Conservation (phyloP, 2,113 vertebrate species). For the Menura novaehollandiae region DNA sequence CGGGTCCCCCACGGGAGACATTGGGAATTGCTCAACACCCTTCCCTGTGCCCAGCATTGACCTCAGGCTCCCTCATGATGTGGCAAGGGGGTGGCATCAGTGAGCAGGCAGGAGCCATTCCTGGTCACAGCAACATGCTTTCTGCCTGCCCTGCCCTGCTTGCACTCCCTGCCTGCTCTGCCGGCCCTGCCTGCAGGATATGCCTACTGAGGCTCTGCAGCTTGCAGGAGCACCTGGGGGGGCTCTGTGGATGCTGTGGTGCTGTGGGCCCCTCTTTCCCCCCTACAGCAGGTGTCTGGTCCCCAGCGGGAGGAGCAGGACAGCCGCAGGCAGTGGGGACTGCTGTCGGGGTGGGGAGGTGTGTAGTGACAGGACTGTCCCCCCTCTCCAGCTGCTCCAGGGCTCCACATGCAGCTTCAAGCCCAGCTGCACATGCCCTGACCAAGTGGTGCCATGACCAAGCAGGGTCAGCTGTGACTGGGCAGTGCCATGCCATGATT, state of each 20-base stretch:
- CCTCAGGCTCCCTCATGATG: neutral
- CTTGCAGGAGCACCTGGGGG: neutral
- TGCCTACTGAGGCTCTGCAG: neutral
- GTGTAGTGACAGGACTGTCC: neutral
- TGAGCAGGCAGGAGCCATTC: neutral
- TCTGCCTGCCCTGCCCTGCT: neutral
- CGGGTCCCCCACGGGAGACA: neutral
- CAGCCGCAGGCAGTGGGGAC: neutral
- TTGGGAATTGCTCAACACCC: neutral
- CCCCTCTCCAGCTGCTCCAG: neutral
- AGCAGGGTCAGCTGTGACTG: neutral
- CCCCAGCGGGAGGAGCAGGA: neutral
- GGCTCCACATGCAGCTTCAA: neutral
- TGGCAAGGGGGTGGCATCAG: neutral
- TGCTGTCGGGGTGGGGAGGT: accelerated
- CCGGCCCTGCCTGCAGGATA: neutral
- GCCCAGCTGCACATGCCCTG: accelerated
- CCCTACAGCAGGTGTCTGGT: neutral
- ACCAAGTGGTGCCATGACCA: neutral
- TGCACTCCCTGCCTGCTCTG: neutral
- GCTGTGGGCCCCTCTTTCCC: neutral
- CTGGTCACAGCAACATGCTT: neutral
- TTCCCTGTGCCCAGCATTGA: neutral
- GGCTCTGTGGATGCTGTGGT: neutral
- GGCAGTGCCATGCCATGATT: neutral